phyloP scores from a whole-genome alignment of 2,888 invertebrate genomes.

The Leptopilina drosophilae region DNA sequence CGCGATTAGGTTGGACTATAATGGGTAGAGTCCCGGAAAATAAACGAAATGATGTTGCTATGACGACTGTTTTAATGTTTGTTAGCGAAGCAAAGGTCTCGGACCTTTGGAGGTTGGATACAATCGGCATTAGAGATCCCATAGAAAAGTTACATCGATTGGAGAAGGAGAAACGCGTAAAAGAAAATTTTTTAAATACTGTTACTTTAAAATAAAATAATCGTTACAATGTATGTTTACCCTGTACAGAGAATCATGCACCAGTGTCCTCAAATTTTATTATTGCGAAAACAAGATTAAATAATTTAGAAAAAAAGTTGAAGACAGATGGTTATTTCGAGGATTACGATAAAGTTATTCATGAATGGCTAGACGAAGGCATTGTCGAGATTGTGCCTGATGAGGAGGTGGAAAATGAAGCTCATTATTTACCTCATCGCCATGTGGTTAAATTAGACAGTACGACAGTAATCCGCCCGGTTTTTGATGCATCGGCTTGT shows the following conservation, averaged over 20 bases:
- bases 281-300: conserved; percentile 59
- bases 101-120: conserved; percentile 67
- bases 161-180: conserved; percentile 55
- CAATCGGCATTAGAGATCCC: conserved; percentile 66
- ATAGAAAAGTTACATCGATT: conserved; percentile 57
- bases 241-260: conserved; percentile 66
- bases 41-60: conserved; percentile 44
- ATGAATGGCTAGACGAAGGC: no score
- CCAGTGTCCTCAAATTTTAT: conserved; percentile 59
- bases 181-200: conserved; percentile 62
- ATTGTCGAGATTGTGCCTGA: no score
- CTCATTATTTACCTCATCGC: no score
- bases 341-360: no score
- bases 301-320: conserved; percentile 27
- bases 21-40: conserved; percentile 55
- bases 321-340: no score
- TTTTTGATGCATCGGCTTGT: no score
- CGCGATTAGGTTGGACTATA: conserved; percentile 63
- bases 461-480: no score
- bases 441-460: no score
- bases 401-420: no score
- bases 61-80: conserved; percentile 49
- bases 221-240: conserved; percentile 63
- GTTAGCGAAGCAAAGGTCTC: conserved; percentile 35
- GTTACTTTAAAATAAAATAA: conserved; percentile 59